Evolutionary conservation across 1,140 invertebrate species (phyloP).

Genomic region (Teleopsis dalmanni): DNA sequence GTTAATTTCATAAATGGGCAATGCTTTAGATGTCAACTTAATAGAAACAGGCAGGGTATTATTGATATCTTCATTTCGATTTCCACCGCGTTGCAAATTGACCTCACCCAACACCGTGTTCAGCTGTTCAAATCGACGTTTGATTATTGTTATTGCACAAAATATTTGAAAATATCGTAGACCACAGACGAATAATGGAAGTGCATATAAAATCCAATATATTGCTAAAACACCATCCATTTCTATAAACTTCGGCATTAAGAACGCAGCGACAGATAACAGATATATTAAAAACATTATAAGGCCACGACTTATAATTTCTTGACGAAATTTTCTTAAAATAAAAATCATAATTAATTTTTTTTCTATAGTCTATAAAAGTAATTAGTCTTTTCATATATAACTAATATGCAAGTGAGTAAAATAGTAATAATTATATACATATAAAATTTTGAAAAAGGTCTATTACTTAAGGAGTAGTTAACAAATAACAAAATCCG

Average conservation of each 20-base stretch:
- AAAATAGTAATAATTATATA: background rate
- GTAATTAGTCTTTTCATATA: no score
- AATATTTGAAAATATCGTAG: slow-evolving; percentile 38
- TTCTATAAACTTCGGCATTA: slow-evolving; percentile 17
- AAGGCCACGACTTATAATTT: slow-evolving; percentile 9
- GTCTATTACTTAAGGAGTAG: background rate
- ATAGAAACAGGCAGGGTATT: background rate
- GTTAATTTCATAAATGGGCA: background rate
- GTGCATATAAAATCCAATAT: slow-evolving; percentile 32
- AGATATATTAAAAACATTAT: slow-evolving; percentile 25
- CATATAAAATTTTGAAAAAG: background rate
- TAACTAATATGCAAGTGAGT: background rate
- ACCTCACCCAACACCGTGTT: slow-evolving; percentile 16
- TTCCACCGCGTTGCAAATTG: slow-evolving; percentile 11
- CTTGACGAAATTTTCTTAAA: slow-evolving; percentile 11
- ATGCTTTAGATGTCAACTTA: background rate
- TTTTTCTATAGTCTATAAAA: no score
- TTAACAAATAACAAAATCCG: background rate
- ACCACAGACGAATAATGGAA: slow-evolving; percentile 30
- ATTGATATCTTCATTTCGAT: background rate
- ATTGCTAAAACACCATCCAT: slow-evolving; percentile 14
- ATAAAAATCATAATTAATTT: background rate
- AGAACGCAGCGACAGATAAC: slow-evolving; percentile 23
- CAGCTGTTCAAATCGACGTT: slow-evolving; percentile 22
- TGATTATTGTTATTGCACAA: slow-evolving; percentile 21